These are phyloP conservation scores for Archocentrus centrarchus DNA, from an alignment of 2,113 vertebrate genomes.

Conservation along the genomic window DNA sequence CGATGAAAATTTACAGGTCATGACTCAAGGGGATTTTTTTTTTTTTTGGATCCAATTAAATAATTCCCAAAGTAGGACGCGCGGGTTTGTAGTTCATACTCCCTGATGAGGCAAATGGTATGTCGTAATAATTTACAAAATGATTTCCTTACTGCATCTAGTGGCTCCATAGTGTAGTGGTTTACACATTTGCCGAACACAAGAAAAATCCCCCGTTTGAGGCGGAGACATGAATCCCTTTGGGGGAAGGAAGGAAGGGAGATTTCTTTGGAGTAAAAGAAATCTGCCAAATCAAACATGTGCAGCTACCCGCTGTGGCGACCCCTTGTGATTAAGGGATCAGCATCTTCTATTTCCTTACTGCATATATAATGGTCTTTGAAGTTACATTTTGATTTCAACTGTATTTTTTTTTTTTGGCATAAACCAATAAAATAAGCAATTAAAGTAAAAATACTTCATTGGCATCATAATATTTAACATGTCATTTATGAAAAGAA, in stretches of 20 bases:
- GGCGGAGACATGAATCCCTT: not conserved
- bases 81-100: conserved; percentile 37
- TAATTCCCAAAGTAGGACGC: conserved; percentile 47
- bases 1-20: conserved; percentile 70
- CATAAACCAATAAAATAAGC: conserved; percentile 55
- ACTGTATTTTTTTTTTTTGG: conserved; percentile 57
- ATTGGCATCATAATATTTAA: conserved; percentile 72
- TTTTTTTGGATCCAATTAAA: conserved; percentile 54
- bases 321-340: not conserved
- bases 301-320: not conserved
- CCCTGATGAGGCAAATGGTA: conserved; percentile 55
- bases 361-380: conserved; percentile 38
- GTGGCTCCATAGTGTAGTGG: not conserved
- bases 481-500: conserved; percentile 56
- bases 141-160: conserved; percentile 47
- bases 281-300: not conserved
- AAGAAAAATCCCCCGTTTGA: not conserved
- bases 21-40: conserved; percentile 56
- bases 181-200: not conserved
- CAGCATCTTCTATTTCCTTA: conserved; percentile 35
- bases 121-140: conserved; percentile 64
- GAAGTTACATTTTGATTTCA: conserved; percentile 49
- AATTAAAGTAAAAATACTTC: conserved; percentile 69
- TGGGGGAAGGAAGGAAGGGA: not conserved
- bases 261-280: not conserved